phyloP scores from a whole-genome alignment of 2,888 invertebrate genomes.

The Morpho deidamia region DNA sequence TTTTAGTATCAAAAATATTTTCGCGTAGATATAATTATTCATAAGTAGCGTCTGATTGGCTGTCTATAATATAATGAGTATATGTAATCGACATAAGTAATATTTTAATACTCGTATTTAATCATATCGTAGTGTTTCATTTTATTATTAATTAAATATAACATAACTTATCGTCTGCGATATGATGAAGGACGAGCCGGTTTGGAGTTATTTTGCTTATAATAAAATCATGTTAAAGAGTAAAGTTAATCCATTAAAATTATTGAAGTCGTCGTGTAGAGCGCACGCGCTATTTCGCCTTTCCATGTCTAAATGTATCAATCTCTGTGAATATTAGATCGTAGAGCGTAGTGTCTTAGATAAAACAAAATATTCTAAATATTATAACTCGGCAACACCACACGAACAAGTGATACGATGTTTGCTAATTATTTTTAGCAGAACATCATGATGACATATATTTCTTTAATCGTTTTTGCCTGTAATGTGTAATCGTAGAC shows the following conservation, averaged over 20 bases:
- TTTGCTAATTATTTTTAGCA: slow-evolving; percentile 61
- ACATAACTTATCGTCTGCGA: slow-evolving; percentile 4
- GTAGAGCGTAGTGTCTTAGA: slow-evolving; percentile 75
- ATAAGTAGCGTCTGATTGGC: slow-evolving; percentile 43
- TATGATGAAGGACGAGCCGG: slow-evolving; percentile 6
- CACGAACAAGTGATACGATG: slow-evolving; percentile 71
- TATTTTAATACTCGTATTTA: slow-evolving; percentile 16
- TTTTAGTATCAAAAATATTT: slow-evolving; percentile 26
- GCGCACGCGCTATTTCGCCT: slow-evolving; percentile 66
- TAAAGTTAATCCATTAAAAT: slow-evolving; percentile 18
- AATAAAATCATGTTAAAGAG: slow-evolving; percentile 13
- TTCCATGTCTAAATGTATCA: slow-evolving; percentile 64
- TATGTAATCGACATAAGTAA: slow-evolving; percentile 22
- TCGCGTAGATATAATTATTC: slow-evolving; percentile 25
- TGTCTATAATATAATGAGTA: slow-evolving; percentile 38
- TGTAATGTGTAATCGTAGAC: slow-evolving; percentile 55
- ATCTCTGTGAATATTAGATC: slow-evolving; percentile 72
- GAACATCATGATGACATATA: slow-evolving; percentile 50
- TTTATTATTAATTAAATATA: slow-evolving; percentile 3
- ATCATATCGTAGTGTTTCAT: slow-evolving; percentile 11
- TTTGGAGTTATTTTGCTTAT: slow-evolving; percentile 23
- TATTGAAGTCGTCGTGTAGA: slow-evolving; percentile 42
- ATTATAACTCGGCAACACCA: slow-evolving; percentile 71
- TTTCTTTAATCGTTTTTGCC: slow-evolving; percentile 62
- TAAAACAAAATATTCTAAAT: slow-evolving; percentile 73